Conservation (phyloP, 2,113 vertebrate species). For the Suncus etruscus region DNA sequence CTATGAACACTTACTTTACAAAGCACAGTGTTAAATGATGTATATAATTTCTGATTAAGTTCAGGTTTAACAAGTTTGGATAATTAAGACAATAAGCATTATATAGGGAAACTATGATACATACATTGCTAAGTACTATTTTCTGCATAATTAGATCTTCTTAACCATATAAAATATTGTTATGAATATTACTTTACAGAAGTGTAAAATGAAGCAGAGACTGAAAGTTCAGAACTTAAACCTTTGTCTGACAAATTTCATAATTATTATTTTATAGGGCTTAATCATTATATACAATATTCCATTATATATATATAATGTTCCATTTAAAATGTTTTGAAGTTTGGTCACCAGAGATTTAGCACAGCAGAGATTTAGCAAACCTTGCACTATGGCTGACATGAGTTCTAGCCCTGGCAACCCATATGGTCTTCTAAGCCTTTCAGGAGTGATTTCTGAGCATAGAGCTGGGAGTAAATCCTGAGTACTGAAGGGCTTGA, state of each 20-base stretch:
- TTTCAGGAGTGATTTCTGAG: too few relatives aligned
- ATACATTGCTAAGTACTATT: neutral
- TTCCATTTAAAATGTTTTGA: too few relatives aligned
- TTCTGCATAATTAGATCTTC: neutral
- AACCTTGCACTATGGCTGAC: neutral
- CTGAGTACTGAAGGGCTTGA: too few relatives aligned
- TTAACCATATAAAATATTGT: neutral
- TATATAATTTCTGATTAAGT: neutral
- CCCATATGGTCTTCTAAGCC: too few relatives aligned
- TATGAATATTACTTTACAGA: constrained; percentile 18
- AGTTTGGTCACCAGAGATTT: too few relatives aligned
- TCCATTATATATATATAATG: too few relatives aligned
- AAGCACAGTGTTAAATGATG: neutral
- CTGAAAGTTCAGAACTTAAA: neutral
- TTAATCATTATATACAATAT: neutral
- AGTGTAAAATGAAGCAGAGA: neutral
- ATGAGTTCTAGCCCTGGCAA: too few relatives aligned
- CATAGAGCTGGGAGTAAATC: too few relatives aligned
- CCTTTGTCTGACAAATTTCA: neutral
- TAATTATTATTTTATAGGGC: constrained; percentile 13
- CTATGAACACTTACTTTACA: neutral
- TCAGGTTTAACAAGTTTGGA: neutral
- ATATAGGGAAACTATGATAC: neutral
- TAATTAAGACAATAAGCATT: neutral
- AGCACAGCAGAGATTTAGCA: neutral